Evolutionary conservation across 2,888 invertebrate genomes (phyloP), one percentile per base, ranked within the genome.

Genomic region (Eilema depressum): DNA sequence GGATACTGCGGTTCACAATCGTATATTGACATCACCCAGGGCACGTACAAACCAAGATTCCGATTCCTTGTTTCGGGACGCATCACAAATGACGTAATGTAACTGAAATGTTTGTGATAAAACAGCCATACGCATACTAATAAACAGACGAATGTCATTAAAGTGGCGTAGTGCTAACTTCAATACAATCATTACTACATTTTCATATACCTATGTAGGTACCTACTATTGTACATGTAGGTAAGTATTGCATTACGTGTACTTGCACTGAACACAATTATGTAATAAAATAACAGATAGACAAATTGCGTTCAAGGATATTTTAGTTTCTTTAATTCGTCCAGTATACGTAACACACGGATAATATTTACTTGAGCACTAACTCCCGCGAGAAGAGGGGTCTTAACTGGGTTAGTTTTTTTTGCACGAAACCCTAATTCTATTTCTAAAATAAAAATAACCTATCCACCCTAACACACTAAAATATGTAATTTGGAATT

Each of bases 41-140:
- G 12, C 33, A 12, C 33, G 33, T 12, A 28, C 28, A 2, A 3
- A 37, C 33, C 12, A 37, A 11, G 33, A 37, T 12, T 37, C 33
- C 12, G 12, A 37, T 37, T 37, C 1, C 33, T 37, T 12, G 33
- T 11, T 37, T 37, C 33, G n/a, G n/a, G n/a, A 26, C 33, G 37
- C n/a, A 61, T 41, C 30, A 67, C 59, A 17, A 61, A 80, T 88
- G 85, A 88, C 86, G 86, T 83, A 84, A 87, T 80, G 66, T n/a
- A 26, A 76, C 75, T 81, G 72, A 70, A 81, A 79, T 81, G 79
- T 83, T 70, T 76, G 83, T 76, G 70, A 83, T 84, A 83, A 83
- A 86, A 81, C 74, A 72, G 75, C 77, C 74, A 75, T 86, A 84
- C 81, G 86, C 86, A 87, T 85, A 86, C 79, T 84, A 86, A 86